Evolutionary conservation across 2,113 vertebrate genomes (phyloP).

Genomic region (Melanotaenia duboulayi): DNA sequence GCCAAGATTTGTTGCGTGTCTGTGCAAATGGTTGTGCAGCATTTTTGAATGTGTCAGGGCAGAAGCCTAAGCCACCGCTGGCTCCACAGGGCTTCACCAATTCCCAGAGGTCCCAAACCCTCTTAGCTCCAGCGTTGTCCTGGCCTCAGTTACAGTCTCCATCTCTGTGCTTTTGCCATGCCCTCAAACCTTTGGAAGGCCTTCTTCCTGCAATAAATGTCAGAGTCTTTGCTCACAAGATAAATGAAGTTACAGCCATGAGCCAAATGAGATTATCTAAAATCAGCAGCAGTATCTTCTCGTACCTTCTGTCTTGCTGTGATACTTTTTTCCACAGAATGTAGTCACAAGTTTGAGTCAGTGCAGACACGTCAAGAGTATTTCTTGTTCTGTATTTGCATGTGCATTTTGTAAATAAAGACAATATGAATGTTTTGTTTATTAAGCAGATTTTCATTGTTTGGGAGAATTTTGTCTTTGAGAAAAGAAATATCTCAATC

Average conservation of each 20-base stretch:
- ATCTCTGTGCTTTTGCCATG: slow-evolving; percentile 61
- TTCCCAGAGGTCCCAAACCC: slow-evolving; percentile 68
- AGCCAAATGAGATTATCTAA: slow-evolving; percentile 73
- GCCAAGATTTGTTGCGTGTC: slow-evolving; percentile 1
- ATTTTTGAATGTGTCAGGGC: slow-evolving; percentile 33
- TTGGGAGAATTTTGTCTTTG: background rate
- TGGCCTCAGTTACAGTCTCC: slow-evolving; percentile 52
- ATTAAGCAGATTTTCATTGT: background rate
- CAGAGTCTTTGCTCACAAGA: slow-evolving; percentile 64
- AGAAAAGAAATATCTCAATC: background rate
- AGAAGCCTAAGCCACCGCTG: slow-evolving; percentile 55
- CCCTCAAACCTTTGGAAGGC: slow-evolving; percentile 80
- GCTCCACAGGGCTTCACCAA: slow-evolving; percentile 63
- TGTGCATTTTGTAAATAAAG: slow-evolving; percentile 6
- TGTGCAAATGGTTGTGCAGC: slow-evolving; percentile 37
- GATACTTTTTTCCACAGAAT: slow-evolving; percentile 32
- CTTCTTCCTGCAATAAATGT: slow-evolving; percentile 80
- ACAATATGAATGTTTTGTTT: background rate
- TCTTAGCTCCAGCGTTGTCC: slow-evolving; percentile 47
- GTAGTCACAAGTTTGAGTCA: slow-evolving; percentile 23
- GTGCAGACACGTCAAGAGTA: slow-evolving; percentile 38
- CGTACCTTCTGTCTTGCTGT: slow-evolving; percentile 54
- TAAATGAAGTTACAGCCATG: slow-evolving; percentile 58
- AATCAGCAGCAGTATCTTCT: slow-evolving; percentile 60
- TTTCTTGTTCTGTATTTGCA: slow-evolving; percentile 10